Base-by-base conservation (phyloP, 2,888 invertebrate species). In the Diplolepis rosae region DNA sequence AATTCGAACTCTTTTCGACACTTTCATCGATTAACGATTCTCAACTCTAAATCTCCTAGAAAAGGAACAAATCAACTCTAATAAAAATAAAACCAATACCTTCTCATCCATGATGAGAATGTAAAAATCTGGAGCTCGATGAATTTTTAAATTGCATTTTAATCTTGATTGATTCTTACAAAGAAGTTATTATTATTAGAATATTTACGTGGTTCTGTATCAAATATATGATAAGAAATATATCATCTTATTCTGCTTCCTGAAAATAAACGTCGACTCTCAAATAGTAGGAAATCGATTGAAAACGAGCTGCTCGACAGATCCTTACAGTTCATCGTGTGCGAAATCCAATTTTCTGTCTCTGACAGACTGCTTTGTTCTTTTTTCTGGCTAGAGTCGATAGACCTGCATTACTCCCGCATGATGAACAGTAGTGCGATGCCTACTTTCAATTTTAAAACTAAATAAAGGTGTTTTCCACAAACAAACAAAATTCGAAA, bases 331-430 rank as follows among this genome's bases (percentile, higher is more conserved):
- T 76, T 80, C 73, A 74, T 73, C 77, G 69, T 74, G 70, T 77
- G 68, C 76, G 77, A 81, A 83, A 84, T 84, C 80, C 83, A 84
- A 84, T 83, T 83, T 84, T 83, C 79, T 66, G 71, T 77, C 76
- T 72, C 61, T 75, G 68, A 76, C 66, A 69, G 39, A 70, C 72
- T 70, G 65, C 24, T 68, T 28, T 66, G 52, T 66, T 71, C 48
- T 61, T 68, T 70, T 50, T 45, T 67, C 51, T 30, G 13, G 24
- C 56, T 24, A 56, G n/a, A n/a, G 35, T 56, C 56, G 56, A 56
- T 35, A 56, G 35, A 56, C 56, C 24, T 39, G 35, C 35, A 35
- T 30, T 15, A 52, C 30, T 30, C 7, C 28, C 30, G 27, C 52
- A 22, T 56, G 32, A 56, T 18, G 32, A 56, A 56, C 32, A 56